Evolutionary conservation across 2,888 invertebrate species (phyloP).

Genomic region (Bugulina stolonifera): DNA sequence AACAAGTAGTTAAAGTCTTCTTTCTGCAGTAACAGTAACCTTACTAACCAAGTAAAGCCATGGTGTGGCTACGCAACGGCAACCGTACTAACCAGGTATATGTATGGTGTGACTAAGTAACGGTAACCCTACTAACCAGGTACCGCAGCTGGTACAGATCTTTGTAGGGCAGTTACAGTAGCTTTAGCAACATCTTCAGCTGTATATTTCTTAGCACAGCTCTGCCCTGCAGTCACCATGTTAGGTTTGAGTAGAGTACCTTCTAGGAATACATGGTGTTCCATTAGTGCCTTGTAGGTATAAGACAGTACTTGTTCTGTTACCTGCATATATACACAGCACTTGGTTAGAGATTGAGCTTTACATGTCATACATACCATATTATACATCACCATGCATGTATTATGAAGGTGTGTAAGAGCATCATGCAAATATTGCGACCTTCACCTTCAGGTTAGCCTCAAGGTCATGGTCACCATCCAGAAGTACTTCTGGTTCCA

Average conservation of each 20-base stretch:
- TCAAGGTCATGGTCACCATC: conserved; percentile 95
- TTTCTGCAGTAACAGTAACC: no score
- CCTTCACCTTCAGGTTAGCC: conserved; percentile 84
- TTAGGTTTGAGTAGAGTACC: conserved; percentile 97
- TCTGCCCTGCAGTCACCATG: conserved; percentile 93
- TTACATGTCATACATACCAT: no score
- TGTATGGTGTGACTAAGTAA: no score
- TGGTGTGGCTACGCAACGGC: no score
- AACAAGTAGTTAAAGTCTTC: no score
- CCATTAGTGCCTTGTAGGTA: conserved; percentile 89
- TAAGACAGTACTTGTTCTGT: conserved; percentile 71
- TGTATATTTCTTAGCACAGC: conserved; percentile 64
- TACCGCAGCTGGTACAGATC: conserved; percentile 92
- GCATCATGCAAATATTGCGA: no score
- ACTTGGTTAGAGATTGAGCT: no score
- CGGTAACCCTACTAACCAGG: no score
- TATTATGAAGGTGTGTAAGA: no score
- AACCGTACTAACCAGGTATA: no score
- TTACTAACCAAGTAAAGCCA: no score
- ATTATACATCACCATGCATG: no score
- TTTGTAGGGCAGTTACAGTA: conserved; percentile 83
- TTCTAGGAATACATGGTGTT: conserved; percentile 95
- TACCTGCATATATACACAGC: conserved; percentile 7
- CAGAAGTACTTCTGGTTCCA: conserved; percentile 95
- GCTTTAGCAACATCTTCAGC: conserved; percentile 81